phyloP scores from a whole-genome alignment of 2,888 invertebrate species.

The Nebria salina region DNA sequence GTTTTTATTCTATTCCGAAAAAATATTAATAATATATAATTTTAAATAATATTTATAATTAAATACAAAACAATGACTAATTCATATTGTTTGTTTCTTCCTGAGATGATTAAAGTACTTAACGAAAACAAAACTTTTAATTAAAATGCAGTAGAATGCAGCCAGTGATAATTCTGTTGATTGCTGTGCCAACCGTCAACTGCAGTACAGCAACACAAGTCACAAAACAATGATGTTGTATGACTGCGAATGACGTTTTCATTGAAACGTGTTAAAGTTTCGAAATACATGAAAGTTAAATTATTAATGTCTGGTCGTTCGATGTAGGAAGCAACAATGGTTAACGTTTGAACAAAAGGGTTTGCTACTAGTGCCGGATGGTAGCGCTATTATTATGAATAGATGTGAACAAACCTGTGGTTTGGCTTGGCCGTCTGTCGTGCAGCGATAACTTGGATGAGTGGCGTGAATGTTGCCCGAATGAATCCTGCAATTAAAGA shows the following conservation, averaged over 20 bases:
- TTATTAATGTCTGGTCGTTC: constrained; percentile 57
- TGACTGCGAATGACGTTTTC: constrained; percentile 20
- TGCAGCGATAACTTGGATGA: constrained; percentile 54
- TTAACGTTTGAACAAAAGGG: constrained; percentile 43
- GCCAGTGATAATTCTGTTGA: not conserved
- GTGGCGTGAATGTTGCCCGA: constrained; percentile 61
- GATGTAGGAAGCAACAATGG: constrained; percentile 58
- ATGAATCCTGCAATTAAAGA: constrained; percentile 59
- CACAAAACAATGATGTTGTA: not conserved
- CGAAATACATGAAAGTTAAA: constrained; percentile 3
- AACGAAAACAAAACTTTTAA: not conserved
- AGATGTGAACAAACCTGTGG: constrained; percentile 24
- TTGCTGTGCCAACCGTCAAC: no score
- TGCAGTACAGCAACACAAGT: not conserved
- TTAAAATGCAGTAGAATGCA: not conserved
- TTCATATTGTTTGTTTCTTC: not conserved
- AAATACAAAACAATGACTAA: no score
- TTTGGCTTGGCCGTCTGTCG: constrained; percentile 34
- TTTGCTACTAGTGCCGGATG: constrained; percentile 38
- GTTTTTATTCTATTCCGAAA: no score
- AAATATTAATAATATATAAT: no score
- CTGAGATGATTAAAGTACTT: not conserved
- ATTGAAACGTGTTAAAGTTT: constrained; percentile 27
- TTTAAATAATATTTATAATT: no score
- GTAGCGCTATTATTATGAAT: not conserved